A percentile compares a stretch with the other conserved stretches of the same genome.
phyloP scores from a whole-genome alignment of 2,797 vertebrate species.

The Helostoma temminkii region DNA sequence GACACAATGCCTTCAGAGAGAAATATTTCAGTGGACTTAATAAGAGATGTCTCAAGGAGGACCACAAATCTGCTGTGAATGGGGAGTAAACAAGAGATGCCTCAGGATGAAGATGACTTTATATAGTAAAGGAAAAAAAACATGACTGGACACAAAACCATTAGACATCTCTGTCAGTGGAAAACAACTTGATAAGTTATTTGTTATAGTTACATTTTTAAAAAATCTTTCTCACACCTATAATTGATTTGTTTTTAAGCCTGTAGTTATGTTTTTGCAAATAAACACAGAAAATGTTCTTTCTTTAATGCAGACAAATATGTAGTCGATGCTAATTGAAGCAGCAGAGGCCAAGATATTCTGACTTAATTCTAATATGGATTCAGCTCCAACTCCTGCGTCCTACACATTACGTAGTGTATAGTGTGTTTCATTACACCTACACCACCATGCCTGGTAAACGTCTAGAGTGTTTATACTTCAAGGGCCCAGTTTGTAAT shows the following conservation, averaged over 20 bases:
- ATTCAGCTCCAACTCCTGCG: too few species aligned
- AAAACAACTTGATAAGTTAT: constrained; percentile 19
- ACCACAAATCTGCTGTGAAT: constrained; percentile 44
- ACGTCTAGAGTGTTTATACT: too few species aligned
- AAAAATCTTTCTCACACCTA: constrained; percentile 38
- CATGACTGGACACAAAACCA: neutral
- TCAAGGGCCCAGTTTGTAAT: too few species aligned
- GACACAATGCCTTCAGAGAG: constrained; percentile 97
- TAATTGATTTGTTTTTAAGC: constrained; percentile 46
- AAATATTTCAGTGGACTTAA: constrained; percentile 97
- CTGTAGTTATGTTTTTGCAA: constrained; percentile 49
- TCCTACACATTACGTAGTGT: too few species aligned
- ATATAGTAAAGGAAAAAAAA: neutral
- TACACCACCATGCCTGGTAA: too few species aligned
- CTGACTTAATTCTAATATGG: too few species aligned
- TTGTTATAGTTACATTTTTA: constrained; percentile 32
- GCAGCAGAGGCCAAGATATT: too few species aligned
- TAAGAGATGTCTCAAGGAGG: constrained; percentile 88
- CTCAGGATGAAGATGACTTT: neutral
- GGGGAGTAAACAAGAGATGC: constrained; percentile 35
- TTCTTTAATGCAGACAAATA: neutral
- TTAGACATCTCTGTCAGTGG: neutral
- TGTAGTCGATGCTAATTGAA: too few species aligned
- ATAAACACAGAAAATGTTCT: constrained; percentile 53
- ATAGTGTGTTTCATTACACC: too few species aligned